phyloP scores from a whole-genome alignment of 2,113 vertebrate genomes.

The Platichthys flesus region DNA sequence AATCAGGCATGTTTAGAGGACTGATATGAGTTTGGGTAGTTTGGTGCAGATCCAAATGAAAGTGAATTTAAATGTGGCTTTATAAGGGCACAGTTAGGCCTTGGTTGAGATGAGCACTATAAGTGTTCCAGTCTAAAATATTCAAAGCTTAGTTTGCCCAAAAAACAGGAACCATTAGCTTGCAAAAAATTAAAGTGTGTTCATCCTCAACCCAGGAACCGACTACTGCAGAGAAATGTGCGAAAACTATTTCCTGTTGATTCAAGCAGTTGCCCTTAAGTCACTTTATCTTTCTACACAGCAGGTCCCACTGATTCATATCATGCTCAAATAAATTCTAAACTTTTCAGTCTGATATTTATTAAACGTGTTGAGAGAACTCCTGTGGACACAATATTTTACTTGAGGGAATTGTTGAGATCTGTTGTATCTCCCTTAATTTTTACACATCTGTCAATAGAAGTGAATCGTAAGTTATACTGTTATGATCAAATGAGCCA shows the following conservation, averaged over 20 bases:
- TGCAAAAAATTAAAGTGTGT: too few relatives aligned
- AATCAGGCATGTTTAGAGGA: too few relatives aligned
- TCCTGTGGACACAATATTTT: not conserved
- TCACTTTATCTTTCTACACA: not conserved
- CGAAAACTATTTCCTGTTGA: not conserved
- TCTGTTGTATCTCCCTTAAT: not conserved
- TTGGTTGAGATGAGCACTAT: too few relatives aligned
- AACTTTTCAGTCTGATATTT: constrained; percentile 3
- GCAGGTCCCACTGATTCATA: not conserved
- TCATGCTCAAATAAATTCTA: not conserved
- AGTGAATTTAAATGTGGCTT: too few relatives aligned
- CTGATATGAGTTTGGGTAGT: too few relatives aligned
- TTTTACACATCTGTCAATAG: not conserved
- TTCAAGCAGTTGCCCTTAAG: too few relatives aligned
- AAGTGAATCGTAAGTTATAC: not conserved
- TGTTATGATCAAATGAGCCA: not conserved
- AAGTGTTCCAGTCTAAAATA: too few relatives aligned
- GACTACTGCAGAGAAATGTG: not conserved
- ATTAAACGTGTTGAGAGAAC: not conserved
- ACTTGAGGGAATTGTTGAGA: not conserved
- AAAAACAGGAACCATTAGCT: too few relatives aligned
- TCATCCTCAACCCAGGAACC: too few relatives aligned
- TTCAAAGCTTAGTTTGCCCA: too few relatives aligned
- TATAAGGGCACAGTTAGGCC: too few relatives aligned
- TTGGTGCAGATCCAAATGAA: too few relatives aligned